Conservation (phyloP, 2,113 vertebrate species). For the Sarotherodon lohbergeri region DNA sequence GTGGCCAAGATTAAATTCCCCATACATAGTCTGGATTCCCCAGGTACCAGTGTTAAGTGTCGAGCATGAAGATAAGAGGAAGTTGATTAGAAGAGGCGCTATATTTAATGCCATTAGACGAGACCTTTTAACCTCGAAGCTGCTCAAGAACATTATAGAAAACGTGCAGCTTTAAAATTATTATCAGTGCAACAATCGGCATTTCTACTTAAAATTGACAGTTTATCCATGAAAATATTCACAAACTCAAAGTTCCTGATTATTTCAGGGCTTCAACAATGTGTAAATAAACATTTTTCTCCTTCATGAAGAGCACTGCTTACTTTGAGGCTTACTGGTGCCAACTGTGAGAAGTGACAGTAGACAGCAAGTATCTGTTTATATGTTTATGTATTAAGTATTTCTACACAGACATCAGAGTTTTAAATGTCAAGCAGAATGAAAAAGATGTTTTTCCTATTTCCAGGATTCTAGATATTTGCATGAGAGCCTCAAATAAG, state of each 20-base stretch:
- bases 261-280: neutral
- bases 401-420: neutral
- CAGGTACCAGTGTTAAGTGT: conserved; percentile 61
- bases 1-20: conserved; percentile 43
- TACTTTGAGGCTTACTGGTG: neutral
- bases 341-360: neutral
- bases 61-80: conserved; percentile 52
- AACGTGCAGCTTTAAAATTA: neutral
- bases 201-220: neutral
- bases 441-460: neutral
- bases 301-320: neutral
- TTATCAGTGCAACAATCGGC: neutral
- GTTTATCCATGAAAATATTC: neutral
- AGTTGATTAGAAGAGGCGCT: conserved; percentile 47
- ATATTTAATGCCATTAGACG: conserved; percentile 58
- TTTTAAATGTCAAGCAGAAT: neutral
- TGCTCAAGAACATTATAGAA: neutral
- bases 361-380: neutral
- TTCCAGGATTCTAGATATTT: neutral
- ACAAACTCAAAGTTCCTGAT: neutral
- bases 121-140: conserved; percentile 20
- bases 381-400: neutral
- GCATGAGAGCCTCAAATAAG: neutral
- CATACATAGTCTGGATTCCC: conserved; percentile 50
- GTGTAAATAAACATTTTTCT: neutral